Percentiles rank a stretch among this genome's conserved stretches.
Conservation (phyloP, 2,113 vertebrate species). For the Calcarius ornatus region DNA sequence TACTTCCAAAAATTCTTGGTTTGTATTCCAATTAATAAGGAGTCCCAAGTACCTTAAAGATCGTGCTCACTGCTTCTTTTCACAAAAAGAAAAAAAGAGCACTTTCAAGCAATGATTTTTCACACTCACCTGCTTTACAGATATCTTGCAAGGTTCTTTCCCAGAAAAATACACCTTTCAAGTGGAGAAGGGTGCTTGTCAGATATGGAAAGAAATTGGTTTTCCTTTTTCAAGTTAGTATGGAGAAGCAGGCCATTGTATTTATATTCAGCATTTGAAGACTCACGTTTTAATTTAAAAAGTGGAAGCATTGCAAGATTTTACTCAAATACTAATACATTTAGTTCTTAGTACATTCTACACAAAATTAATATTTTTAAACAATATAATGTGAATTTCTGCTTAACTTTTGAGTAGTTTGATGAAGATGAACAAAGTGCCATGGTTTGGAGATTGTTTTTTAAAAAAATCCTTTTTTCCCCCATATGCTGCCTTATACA, state of each 20-base stretch:
- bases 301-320: neutral
- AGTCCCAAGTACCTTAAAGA: neutral
- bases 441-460: neutral
- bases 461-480: accelerated
- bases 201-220: neutral
- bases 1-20: neutral
- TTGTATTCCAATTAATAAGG: neutral
- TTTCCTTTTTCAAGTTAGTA: neutral
- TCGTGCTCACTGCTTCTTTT: neutral
- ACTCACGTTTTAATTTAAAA: neutral
- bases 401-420: neutral
- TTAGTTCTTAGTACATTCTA: neutral
- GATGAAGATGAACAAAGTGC: neutral
- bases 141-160: neutral
- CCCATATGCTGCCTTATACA: neutral
- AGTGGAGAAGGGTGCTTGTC: neutral
- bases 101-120: neutral
- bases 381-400: neutral
- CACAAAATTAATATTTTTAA: neutral
- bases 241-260: neutral
- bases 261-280: neutral
- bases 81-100: neutral
- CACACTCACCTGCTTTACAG: neutral
- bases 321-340: neutral
- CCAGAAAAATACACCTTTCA: neutral